Evolutionary conservation across 1,140 invertebrate species (phyloP), one percentile per base, ranked within the genome.

Genomic region (Mamestra configurata): DNA sequence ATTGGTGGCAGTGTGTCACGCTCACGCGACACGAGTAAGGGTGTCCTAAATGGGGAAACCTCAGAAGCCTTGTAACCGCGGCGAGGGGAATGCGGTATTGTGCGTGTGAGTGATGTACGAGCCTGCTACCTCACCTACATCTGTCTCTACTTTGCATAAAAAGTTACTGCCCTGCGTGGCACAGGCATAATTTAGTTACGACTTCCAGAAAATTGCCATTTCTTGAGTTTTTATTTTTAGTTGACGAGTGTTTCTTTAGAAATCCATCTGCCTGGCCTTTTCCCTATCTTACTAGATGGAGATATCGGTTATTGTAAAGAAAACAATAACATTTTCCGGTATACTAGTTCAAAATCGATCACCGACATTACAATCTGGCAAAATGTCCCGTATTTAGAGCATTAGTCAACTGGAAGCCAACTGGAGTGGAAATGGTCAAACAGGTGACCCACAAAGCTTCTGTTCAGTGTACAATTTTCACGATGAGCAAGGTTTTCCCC

Each of bases 381-480:
- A 66, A 71, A 43, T 15, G 18, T 31, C 6, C 55, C 46, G 59
- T 73, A 78, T 68, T 66, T 66, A 43, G 70, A 81, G 22, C 76
- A 77, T 64, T 81, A 46, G 80, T 57, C 11, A 40, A 46, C 11
- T 46, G 43, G 13, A 4, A 37, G 51, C 64, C 73, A 61, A 81
- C 71, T 81, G 53, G 75, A 77, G 40, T 81, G 80, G 76, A 73
- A 77, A 71, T 78, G 68, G 75, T 70, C 53, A 78, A 73, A 73
- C 70, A 77, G 80, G 75, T 81, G 57, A 76, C 73, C 73, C 57
- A 76, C 6, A 31, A 46, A 76, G 35, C 55, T 76, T 37, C 40
- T 61, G 37, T 37, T 73, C 51, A 37, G 43, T 18, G 13, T 43
- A 68, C 64, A 76, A 61, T 18, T 61, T 76, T 76, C 27, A 55